Percentiles rank a stretch among this genome's conserved stretches.
Conservation (phyloP, 2,888 invertebrate species). For the Hemicrepidius hirtus region DNA sequence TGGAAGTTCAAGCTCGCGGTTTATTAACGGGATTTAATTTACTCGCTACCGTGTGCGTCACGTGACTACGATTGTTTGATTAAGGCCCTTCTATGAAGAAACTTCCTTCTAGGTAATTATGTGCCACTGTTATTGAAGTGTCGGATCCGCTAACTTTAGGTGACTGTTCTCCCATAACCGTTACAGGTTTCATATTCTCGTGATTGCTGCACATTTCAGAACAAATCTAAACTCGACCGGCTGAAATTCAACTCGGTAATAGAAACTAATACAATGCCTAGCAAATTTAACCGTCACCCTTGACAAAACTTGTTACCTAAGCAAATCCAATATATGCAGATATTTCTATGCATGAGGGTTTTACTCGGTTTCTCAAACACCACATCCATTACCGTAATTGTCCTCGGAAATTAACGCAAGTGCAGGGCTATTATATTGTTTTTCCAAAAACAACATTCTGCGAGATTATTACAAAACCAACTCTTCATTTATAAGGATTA, state of each 20-base stretch:
- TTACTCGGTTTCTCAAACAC: no score
- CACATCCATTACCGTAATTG: no score
- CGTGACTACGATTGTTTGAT: constrained; percentile 59
- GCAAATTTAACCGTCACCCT: constrained; percentile 6
- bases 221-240: neutral
- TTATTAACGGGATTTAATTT: constrained; percentile 64
- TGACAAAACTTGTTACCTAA: neutral
- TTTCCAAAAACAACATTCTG: no score
- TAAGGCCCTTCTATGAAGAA: constrained; percentile 51
- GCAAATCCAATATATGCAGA: neutral
- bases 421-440: no score
- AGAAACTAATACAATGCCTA: neutral
- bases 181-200: constrained; percentile 29
- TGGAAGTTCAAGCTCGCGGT: constrained; percentile 59
- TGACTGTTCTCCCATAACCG: constrained; percentile 33
- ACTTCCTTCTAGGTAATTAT: constrained; percentile 42
- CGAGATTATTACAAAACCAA: no score
- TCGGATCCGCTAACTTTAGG: constrained; percentile 35
- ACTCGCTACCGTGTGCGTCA: constrained; percentile 56
- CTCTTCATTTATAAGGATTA: no score
- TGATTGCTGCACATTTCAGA: constrained; percentile 34
- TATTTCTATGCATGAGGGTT: no score
- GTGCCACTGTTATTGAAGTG: constrained; percentile 32
- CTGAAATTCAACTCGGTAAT: neutral
- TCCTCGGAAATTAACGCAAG: no score